A percentile compares a stretch with the other conserved stretches of the same genome.
Evolutionary conservation across 2,888 invertebrate species (phyloP).

Genomic region (Catotricha subobsoleta): DNA sequence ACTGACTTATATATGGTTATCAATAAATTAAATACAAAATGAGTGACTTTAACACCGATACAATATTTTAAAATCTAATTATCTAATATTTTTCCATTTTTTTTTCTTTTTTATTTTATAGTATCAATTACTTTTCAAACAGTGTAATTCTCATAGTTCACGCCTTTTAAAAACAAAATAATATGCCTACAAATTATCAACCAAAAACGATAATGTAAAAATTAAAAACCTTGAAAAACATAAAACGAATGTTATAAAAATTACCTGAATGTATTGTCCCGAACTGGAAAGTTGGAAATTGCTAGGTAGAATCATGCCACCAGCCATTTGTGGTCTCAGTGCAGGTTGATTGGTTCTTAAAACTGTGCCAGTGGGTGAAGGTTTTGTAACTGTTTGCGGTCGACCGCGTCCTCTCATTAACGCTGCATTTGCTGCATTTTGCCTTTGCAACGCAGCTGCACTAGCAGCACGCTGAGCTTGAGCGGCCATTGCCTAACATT

Average conservation of each 20-base stretch:
- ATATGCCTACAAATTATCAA: no score
- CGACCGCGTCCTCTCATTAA: constrained; percentile 20
- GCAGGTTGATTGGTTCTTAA: neutral
- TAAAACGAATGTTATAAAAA: neutral
- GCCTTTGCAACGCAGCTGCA: constrained; percentile 7
- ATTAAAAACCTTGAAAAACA: neutral
- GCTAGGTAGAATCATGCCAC: constrained; percentile 24
- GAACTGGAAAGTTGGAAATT: constrained; percentile 22
- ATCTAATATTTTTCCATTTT: no score
- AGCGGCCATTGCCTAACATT: constrained; percentile 28
- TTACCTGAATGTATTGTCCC: constrained; percentile 26
- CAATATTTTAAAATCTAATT: no score
- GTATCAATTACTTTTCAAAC: no score
- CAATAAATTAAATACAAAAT: no score
- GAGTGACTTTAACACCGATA: no score
- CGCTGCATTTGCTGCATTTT: constrained; percentile 13
- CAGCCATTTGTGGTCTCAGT: constrained; percentile 17
- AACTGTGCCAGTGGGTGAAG: constrained; percentile 12
- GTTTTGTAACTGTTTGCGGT: constrained; percentile 19
- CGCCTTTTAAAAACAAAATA: no score
- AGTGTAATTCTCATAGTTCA: no score
- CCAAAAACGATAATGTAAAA: no score
- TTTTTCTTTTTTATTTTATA: no score
- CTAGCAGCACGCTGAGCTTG: constrained; percentile 23
- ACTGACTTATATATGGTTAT: no score